Conservation (phyloP, 2,888 invertebrate genomes). For the Drosophila macrospina region DNA sequence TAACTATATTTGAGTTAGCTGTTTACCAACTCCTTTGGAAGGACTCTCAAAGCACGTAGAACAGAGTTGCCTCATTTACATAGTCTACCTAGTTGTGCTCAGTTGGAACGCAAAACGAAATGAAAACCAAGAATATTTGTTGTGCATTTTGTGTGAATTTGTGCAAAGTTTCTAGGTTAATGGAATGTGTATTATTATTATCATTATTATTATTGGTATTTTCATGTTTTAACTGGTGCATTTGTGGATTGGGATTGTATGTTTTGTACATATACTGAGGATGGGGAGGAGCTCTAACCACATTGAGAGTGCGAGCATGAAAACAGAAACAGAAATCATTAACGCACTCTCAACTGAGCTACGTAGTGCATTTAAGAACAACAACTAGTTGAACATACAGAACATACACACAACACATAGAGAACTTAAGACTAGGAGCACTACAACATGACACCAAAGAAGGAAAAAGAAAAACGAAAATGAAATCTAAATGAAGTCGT, state of each 20-base stretch:
- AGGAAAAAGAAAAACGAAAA: constrained; percentile 37
- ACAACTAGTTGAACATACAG: constrained; percentile 49
- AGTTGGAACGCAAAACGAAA: constrained; percentile 14
- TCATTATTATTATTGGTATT: too few relatives aligned
- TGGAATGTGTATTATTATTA: constrained; percentile 31
- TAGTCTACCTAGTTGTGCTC: neutral
- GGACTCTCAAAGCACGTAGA: too few relatives aligned
- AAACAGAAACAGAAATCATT: neutral
- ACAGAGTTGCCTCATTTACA: too few relatives aligned
- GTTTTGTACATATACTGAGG: constrained; percentile 19
- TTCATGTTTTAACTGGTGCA: too few relatives aligned
- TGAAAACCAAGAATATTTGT: neutral
- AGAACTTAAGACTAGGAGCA: constrained; percentile 18
- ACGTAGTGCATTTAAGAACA: constrained; percentile 23
- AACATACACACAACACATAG: constrained; percentile 47
- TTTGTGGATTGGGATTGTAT: constrained; percentile 13
- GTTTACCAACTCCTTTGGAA: too few relatives aligned
- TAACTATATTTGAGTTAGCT: too few relatives aligned
- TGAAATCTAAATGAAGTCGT: constrained; percentile 5
- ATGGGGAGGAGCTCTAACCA: constrained; percentile 3
- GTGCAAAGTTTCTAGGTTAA: constrained; percentile 41
- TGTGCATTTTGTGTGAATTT: constrained; percentile 53
- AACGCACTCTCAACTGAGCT: constrained; percentile 5
- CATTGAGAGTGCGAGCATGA: constrained; percentile 16
- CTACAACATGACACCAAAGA: constrained; percentile 52